A percentile compares a stretch with the other conserved stretches of the same genome.
Evolutionary conservation across 2,113 vertebrate species (phyloP).

Genomic region (Rhea americana): DNA sequence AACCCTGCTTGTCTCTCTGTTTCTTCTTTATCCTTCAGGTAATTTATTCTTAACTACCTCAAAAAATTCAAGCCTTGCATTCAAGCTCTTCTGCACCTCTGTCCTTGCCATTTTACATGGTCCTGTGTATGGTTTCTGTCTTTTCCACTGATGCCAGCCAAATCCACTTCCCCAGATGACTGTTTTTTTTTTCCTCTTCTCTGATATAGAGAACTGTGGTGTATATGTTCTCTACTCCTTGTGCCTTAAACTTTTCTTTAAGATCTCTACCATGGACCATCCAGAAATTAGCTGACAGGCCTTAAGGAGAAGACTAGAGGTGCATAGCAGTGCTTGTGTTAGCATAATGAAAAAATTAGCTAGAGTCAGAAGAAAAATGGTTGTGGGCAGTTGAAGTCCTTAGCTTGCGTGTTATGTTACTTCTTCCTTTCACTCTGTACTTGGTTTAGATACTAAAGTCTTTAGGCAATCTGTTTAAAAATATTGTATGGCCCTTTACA

Average conservation of each 20-base stretch:
- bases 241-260: not conserved
- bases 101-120: not conserved
- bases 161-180: not conserved
- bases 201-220: not conserved
- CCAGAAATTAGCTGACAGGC: not conserved
- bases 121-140: not conserved
- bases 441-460: not conserved
- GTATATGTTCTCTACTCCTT: not conserved
- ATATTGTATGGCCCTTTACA: not conserved
- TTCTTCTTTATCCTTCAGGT: conserved; percentile 1
- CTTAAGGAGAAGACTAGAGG: not conserved
- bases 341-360: not conserved
- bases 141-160: not conserved
- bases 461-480: not conserved
- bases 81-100: not conserved
- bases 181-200: not conserved
- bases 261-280: not conserved
- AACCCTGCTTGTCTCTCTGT: not conserved
- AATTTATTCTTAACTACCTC: not conserved
- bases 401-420: not conserved
- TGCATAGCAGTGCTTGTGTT: not conserved
- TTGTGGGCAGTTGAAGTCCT: not conserved
- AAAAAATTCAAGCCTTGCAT: not conserved
- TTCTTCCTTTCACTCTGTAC: not conserved
- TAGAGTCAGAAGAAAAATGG: not conserved